Base-by-base conservation (phyloP, 35 echinoderm and acorn worm genomes). In the Nesometra sesokonis region DNA sequence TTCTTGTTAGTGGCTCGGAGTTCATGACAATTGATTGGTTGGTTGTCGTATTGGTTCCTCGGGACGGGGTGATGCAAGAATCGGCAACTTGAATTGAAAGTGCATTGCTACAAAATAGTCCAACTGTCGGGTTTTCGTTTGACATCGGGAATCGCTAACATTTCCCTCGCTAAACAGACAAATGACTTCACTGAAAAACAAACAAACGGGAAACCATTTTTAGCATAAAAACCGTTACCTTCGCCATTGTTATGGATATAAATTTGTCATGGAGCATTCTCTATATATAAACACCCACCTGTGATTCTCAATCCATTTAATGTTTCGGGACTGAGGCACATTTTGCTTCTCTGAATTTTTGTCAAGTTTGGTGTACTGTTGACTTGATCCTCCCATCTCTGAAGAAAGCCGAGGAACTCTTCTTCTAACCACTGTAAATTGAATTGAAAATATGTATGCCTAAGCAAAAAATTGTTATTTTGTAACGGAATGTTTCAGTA, bases 151-250 rank as follows among this genome's bases (percentile, higher is more conserved):
- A 82, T 23, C 32, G 31, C 9, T 11, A 93, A 46, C 21, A 93
- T 34, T 30, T 86, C 76, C 31, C 82, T 89, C 19, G 84, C 47
- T 0, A 93, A 30, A 9, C 47, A 37, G 8, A 93, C 80, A 79
- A 89, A 93, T 27, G 92, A 93, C 0, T 82, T 77, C 4, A 93
- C 92, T 93, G 88, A 13, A 87, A 77, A 77, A 33, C n/a, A 81
- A 90, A 86, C 27, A 30, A 57, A 80, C 4, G 29, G 35, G 36
- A 46, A 9, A 46, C 29, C 17, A 84, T 37, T 30, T 78, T 78
- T n/a, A 78, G 23, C 77, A 30, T 78, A 33, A 4, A 8, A 8
- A n/a, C n/a, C n/a, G n/a, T n/a, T n/a, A n/a, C n/a, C n/a, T n/a
- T n/a, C n/a, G n/a, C n/a, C n/a, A n/a, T n/a, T n/a, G n/a, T n/a